phyloP scores from a whole-genome alignment of 2,113 vertebrate species.

The Brachyhypopomus gauderio region DNA sequence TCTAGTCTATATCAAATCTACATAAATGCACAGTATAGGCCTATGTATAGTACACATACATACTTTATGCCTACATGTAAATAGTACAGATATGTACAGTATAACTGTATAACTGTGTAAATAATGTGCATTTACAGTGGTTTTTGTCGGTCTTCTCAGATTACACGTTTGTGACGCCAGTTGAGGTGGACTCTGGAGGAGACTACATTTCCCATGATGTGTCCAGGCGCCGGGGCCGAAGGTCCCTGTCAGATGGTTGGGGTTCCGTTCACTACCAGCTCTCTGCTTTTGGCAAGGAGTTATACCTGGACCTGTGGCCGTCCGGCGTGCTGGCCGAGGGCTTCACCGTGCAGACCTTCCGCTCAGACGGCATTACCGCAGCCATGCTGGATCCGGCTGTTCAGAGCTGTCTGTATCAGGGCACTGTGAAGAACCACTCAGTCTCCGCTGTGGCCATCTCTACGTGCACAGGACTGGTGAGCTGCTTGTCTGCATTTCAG shows the following conservation, averaged over 20 bases:
- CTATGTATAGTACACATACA: too few species aligned
- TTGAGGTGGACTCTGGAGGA: conserved; percentile 88
- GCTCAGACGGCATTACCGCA: conserved; percentile 77
- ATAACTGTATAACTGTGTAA: too few species aligned
- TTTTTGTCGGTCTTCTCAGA: conserved; percentile 70
- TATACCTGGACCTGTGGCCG: conserved; percentile 87
- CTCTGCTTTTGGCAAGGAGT: conserved; percentile 89
- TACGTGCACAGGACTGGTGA: conserved; percentile 93
- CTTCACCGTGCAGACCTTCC: conserved; percentile 87
- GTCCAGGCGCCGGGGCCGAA: conserved; percentile 79
- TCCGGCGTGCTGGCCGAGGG: conserved; percentile 83
- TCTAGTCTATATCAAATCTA: too few species aligned
- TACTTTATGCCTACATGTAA: too few species aligned
- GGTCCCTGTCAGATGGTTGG: conserved; percentile 73
- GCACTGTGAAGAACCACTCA: conserved; percentile 88
- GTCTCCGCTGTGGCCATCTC: conserved; percentile 90
- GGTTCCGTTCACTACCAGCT: conserved; percentile 87
- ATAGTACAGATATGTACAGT: too few species aligned
- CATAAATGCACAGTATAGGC: too few species aligned
- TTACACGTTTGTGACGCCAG: conserved; percentile 90
- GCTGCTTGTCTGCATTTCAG: conserved; percentile 57
- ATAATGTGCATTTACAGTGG: too few species aligned
- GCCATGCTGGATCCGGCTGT: conserved; percentile 68
- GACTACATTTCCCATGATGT: conserved; percentile 85
- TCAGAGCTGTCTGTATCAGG: conserved; percentile 91